Base-by-base conservation (phyloP, 2,888 invertebrate genomes). In the Melinaea menophilus region DNA sequence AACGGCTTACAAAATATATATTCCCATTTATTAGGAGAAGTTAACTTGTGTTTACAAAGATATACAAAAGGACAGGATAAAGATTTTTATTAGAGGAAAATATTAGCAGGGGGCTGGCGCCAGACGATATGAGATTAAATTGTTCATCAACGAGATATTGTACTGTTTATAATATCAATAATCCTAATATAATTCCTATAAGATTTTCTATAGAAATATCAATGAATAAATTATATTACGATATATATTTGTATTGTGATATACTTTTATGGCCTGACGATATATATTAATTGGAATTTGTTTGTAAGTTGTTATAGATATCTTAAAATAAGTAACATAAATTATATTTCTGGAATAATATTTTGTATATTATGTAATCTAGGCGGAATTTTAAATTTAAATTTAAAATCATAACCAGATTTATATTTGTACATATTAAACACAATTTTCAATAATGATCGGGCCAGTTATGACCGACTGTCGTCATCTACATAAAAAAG, bases 71-170 rank as follows among this genome's bases (percentile, higher is more conserved):
- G 59, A 57, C 56, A 55, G 62, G 66, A 62, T 66, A 64, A 62
- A 66, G 66, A 63, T 62, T 66, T 67, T 67, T 67, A 67, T 65
- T 65, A 54, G 65, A 33, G 61, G 35, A 56, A 47, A 57, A 55
- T 64, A 63, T 64, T 64, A 69, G 66, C 64, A 35, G 69, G 69
- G 70, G 69, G 66, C 69, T 69, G 70, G 63, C 70, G 69, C 63
- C 67, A 35, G 56, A n/a, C 46, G 59, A 55, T 63, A 58, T 58
- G 55, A 63, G 61, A 58, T 41, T 37, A 60, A 57, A 56, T 55
- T 54, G 47, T 55, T 55, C 55, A 60, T 46, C 45, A 59, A 54
- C 57, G 35, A 51, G 46, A 22, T 59, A 57, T 57, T 60, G 47
- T 31, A 31, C 9, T 41, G 41, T 9, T 41, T 22, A 34, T 58